phyloP scores from a whole-genome alignment of 2,797 vertebrate species.

The Psittacula echo region DNA sequence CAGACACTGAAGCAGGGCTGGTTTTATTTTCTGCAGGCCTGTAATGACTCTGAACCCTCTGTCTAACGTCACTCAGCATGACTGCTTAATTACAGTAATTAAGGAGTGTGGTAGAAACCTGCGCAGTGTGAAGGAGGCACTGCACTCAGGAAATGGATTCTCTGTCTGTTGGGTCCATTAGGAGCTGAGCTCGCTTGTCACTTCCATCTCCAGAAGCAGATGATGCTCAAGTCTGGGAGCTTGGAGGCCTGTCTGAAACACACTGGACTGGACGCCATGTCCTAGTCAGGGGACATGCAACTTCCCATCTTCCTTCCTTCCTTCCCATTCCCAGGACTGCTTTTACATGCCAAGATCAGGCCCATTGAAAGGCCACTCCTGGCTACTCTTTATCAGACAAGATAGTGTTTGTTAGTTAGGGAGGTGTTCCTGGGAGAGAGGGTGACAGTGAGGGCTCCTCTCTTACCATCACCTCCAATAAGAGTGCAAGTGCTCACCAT shows the following conservation, averaged over 20 bases:
- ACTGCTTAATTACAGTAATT: conserved; percentile 76
- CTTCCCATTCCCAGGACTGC: neutral
- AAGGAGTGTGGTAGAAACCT: neutral
- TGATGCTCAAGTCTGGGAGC: neutral
- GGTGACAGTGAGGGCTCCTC: neutral
- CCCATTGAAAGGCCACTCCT: neutral
- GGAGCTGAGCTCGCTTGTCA: conserved; percentile 3
- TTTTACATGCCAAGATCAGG: neutral
- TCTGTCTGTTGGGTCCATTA: neutral
- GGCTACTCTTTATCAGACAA: neutral
- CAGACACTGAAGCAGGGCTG: neutral
- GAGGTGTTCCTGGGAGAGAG: neutral
- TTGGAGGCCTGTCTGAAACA: neutral
- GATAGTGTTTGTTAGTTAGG: neutral
- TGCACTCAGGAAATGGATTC: neutral
- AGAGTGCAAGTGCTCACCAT: neutral
- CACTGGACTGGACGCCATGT: rapidly evolving
- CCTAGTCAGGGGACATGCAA: rapidly evolving
- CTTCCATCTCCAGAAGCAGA: neutral
- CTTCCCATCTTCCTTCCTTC: neutral
- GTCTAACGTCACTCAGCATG: conserved; percentile 56
- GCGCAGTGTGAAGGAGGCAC: neutral
- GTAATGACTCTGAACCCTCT: neutral
- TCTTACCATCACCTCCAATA: neutral
- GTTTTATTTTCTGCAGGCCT: conserved; percentile 14